These are phyloP conservation scores for Tokudaia tokunoshimensis DNA, from an alignment of 2,797 vertebrate genomes.

Conservation along the genomic window DNA sequence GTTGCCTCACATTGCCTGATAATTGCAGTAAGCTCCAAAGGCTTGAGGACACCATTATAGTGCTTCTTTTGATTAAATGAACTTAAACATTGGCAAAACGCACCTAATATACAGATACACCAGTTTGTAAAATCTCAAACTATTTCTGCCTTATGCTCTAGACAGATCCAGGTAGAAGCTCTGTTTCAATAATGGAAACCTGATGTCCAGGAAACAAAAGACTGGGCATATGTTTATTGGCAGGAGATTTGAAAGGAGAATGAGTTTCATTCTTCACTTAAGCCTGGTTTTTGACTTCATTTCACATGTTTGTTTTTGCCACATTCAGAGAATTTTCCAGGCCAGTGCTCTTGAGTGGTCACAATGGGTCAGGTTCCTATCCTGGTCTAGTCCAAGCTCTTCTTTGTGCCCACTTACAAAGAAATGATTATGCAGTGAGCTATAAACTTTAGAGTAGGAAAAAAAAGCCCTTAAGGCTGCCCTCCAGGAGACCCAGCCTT, in stretches of 20 bases:
- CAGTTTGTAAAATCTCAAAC: conserved; percentile 43
- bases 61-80: not conserved
- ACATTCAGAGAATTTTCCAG: conserved; percentile 72
- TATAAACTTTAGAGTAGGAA: conserved; percentile 52
- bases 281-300: conserved; percentile 69
- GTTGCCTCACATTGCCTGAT: not conserved
- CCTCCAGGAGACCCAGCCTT: conserved; percentile 70
- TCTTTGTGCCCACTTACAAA: conserved; percentile 46
- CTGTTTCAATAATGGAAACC: conserved; percentile 67
- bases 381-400: conserved; percentile 66
- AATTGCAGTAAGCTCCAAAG: conserved; percentile 38
- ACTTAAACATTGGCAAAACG: conserved; percentile 14
- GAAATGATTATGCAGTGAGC: conserved; percentile 67
- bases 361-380: conserved; percentile 60
- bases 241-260: conserved; percentile 68
- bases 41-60: not conserved
- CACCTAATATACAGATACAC: not conserved
- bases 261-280: conserved; percentile 71
- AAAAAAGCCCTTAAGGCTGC: conserved; percentile 32
- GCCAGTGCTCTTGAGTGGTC: conserved; percentile 63
- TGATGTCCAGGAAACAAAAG: conserved; percentile 71
- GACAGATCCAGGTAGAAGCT: conserved; percentile 52
- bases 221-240: conserved; percentile 51
- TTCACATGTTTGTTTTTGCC: conserved; percentile 78
- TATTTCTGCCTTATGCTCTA: conserved; percentile 37